Base-by-base conservation (phyloP, 2,888 invertebrate species). In the Cremastobaeus sp. region DNA sequence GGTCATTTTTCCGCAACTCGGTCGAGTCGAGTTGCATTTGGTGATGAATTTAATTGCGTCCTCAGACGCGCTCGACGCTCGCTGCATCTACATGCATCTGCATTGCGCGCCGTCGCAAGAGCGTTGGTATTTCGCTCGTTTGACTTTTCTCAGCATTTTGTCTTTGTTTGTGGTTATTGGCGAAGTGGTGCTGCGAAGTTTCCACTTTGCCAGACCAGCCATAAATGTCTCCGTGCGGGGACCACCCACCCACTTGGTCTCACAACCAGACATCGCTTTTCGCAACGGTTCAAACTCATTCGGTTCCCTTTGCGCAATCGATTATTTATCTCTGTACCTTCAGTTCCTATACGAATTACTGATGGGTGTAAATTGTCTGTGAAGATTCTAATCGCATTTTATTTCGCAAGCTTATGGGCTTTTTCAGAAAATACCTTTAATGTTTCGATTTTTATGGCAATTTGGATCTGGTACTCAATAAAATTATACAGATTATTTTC, bases 141-240 rank as follows among this genome's bases (percentile, higher is more conserved):
- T 18, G 5, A 18, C 14, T 37, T 39, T 47, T 45, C n/a, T 14
- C 20, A 41, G 3, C 32, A 28, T 17, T 48, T 48, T 39, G 60
- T 60, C 32, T 55, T n/a, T 15, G 43, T 39, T 55, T 54, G 55
- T 15, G 47, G 65, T 55, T 30, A 37, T 43, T 34, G 47, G 65
- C 32, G 20, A 41, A 48, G 57, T 43, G 50, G 25, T 76, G 55
- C 74, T 79, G 76, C 77, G 76, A 79, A 74, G 79, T 78, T 74
- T 77, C 78, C 81, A 83, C 82, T 82, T 83, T 82, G 81, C 82
- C 80, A 82, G 81, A 77, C 83, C 81, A 78, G 81, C 79, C 82
- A 84, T 85, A 85, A 85, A 85, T 82, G 82, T 85, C 81, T 81
- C 79, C 81, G 82, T 81, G 79, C 79, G 80, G 80, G 80, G 85